Evolutionary conservation across 2,797 vertebrate genomes (phyloP).

Genomic region (Rhincodon typus): DNA sequence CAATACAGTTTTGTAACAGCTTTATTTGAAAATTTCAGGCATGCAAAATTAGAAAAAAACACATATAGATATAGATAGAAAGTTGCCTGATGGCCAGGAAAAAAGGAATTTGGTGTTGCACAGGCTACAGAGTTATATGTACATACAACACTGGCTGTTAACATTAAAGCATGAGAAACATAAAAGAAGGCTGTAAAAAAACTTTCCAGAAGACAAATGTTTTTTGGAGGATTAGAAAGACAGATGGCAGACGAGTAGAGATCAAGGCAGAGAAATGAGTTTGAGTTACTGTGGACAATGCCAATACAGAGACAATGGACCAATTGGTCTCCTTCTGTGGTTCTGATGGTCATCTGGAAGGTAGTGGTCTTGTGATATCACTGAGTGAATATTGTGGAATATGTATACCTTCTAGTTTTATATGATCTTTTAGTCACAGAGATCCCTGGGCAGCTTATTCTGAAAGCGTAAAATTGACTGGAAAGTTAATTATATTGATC

Average conservation of each 20-base stretch:
- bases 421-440: neutral
- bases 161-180: neutral
- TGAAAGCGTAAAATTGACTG: slow-evolving; percentile 34
- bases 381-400: neutral
- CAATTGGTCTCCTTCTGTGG: neutral
- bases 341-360: neutral
- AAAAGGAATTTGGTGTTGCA: neutral
- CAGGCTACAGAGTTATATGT: neutral
- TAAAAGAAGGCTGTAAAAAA: neutral
- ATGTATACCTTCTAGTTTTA: neutral
- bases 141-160: neutral
- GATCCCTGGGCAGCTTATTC: slow-evolving; percentile 27
- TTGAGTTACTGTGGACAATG: neutral
- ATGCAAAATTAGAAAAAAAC: neutral
- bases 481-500: slow-evolving; percentile 38
- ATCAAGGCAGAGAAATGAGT: neutral
- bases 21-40: neutral
- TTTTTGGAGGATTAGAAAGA: neutral
- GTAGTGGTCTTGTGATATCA: neutral
- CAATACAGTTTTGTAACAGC: neutral
- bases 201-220: neutral
- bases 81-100: neutral
- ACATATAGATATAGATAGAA: too few species aligned
- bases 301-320: neutral
- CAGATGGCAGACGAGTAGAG: neutral